A percentile compares a stretch with the other conserved stretches of the same genome.
Evolutionary conservation across 2,888 invertebrate species (phyloP).

Genomic region (Metalampra italica): DNA sequence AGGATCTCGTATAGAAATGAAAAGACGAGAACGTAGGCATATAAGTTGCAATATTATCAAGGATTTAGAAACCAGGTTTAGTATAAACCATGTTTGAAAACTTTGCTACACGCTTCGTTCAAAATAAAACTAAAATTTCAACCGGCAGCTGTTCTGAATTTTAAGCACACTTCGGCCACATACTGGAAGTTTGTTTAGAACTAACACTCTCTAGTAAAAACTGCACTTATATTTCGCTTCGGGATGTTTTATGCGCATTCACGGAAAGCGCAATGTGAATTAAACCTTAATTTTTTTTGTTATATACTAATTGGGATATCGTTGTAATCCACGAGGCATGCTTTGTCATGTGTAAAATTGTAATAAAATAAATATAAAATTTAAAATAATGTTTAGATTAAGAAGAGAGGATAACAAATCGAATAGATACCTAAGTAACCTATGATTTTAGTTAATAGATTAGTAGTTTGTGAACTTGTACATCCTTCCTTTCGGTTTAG

Average conservation of each 20-base stretch:
- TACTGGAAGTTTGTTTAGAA: slow-evolving; percentile 58
- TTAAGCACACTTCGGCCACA: slow-evolving; percentile 43
- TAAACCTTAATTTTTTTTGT: too few species aligned
- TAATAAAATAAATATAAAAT: too few species aligned
- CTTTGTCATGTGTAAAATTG: too few species aligned
- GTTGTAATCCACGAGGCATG: too few species aligned
- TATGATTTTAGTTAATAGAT: too few species aligned
- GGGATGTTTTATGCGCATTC: slow-evolving; percentile 26
- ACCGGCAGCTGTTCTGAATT: slow-evolving; percentile 47
- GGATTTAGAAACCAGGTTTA: slow-evolving; percentile 13
- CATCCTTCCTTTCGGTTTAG: too few species aligned
- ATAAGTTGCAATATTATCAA: background rate
- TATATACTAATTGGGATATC: too few species aligned
- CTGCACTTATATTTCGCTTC: slow-evolving; percentile 33
- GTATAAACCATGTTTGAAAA: slow-evolving; percentile 14
- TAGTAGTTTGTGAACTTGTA: too few species aligned
- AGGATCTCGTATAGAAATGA: background rate
- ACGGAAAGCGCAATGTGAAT: background rate
- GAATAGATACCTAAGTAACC: too few species aligned
- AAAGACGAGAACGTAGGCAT: too few species aligned
- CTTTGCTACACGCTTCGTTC: slow-evolving; percentile 33
- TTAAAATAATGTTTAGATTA: too few species aligned
- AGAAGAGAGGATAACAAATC: too few species aligned
- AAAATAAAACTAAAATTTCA: slow-evolving; percentile 47
- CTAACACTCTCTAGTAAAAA: slow-evolving; percentile 49